Evolutionary conservation across 37 sponge, comb jelly and placozoan genomes (phyloP).

Genomic region (Axinella damicornis): DNA sequence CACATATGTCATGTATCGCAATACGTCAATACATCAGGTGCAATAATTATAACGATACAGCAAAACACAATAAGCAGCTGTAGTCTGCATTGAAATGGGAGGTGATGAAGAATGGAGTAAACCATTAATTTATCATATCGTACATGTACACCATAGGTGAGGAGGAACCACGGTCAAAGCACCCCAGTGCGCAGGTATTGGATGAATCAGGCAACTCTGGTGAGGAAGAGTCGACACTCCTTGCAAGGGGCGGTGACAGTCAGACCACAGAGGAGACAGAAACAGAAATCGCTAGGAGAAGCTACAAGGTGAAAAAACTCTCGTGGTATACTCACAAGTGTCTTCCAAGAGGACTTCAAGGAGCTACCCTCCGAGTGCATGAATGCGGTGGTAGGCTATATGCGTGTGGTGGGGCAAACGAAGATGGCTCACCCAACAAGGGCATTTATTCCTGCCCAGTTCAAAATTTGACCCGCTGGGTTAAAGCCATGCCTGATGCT

Average conservation of each 20-base stretch:
- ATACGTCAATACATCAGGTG: too few relatives aligned
- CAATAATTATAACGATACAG: too few relatives aligned
- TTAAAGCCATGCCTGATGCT: background rate
- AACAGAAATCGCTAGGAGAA: background rate
- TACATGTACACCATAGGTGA: too few relatives aligned
- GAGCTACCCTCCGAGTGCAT: slow-evolving; percentile 48
- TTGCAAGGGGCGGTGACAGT: background rate
- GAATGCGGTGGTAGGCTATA: slow-evolving; percentile 1
- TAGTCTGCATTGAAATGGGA: too few relatives aligned
- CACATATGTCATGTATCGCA: too few relatives aligned
- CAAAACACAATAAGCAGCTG: too few relatives aligned
- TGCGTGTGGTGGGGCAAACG: slow-evolving; percentile 49
- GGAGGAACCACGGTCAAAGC: too few relatives aligned
- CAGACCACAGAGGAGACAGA: background rate
- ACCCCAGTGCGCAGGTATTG: too few relatives aligned
- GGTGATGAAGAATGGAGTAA: too few relatives aligned
- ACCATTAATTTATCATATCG: too few relatives aligned
- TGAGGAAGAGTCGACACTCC: background rate
- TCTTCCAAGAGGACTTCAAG: slow-evolving; percentile 47
- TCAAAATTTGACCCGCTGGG: slow-evolving; percentile 39
- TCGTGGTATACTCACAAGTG: slow-evolving; percentile 50
- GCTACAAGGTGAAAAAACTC: slow-evolving; percentile 27
- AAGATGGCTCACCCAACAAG: slow-evolving; percentile 39
- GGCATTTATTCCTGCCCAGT: slow-evolving; percentile 24
- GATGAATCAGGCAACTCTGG: background rate